Evolutionary conservation across 2,888 invertebrate genomes (phyloP).

Genomic region (Arctia plantaginis): DNA sequence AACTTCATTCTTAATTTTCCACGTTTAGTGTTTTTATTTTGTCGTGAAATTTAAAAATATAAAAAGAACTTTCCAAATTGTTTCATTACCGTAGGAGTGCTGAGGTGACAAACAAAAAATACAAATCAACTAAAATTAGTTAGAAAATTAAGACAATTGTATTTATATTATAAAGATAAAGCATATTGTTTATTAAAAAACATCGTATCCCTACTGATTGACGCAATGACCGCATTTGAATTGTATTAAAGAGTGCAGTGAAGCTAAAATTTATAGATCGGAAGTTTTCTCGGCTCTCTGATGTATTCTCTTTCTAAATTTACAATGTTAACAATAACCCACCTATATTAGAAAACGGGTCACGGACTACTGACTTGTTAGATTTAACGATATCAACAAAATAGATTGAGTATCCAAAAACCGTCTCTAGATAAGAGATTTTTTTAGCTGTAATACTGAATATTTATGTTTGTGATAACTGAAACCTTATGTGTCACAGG

Average conservation of each 20-base stretch:
- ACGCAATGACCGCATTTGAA: background rate
- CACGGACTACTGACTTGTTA: conserved; percentile 22
- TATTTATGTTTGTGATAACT: too few relatives aligned
- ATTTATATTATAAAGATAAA: background rate
- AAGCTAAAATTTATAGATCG: background rate
- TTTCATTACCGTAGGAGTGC: too few relatives aligned
- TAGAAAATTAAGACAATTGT: background rate
- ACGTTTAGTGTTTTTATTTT: too few relatives aligned
- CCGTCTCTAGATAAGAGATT: background rate
- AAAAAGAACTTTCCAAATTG: too few relatives aligned
- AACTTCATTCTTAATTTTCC: too few relatives aligned
- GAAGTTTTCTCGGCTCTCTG: background rate
- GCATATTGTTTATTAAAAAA: background rate
- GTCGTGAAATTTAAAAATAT: too few relatives aligned
- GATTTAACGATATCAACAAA: conserved; percentile 12
- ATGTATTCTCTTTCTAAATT: conserved; percentile 2
- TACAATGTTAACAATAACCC: conserved; percentile 11
- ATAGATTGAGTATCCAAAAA: background rate
- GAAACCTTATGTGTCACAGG: too few relatives aligned
- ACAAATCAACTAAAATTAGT: background rate
- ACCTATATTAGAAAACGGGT: conserved; percentile 26
- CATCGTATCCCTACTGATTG: background rate
- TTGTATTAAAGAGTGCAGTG: background rate
- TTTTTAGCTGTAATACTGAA: background rate
- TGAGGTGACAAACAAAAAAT: too few relatives aligned